Evolutionary conservation across 2,888 invertebrate species (phyloP).

Genomic region (Drosophila incognita): DNA sequence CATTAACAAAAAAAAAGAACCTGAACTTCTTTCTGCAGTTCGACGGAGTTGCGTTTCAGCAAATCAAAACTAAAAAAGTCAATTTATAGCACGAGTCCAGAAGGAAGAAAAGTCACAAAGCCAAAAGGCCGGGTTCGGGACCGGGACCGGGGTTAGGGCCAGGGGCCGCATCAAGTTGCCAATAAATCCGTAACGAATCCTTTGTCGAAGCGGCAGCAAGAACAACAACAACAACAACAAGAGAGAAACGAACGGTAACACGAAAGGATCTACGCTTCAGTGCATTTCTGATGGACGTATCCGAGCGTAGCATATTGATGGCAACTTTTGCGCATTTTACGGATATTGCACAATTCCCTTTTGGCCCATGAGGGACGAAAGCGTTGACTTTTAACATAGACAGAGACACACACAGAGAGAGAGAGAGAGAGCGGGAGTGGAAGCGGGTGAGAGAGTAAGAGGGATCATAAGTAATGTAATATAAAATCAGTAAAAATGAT

Average conservation of each 20-base stretch:
- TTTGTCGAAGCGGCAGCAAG: conserved; percentile 59
- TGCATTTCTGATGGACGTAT: conserved; percentile 81
- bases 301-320: conserved; percentile 81
- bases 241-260: conserved; percentile 38
- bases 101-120: conserved; percentile 21
- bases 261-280: conserved; percentile 78
- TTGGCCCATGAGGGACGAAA: conserved; percentile 35
- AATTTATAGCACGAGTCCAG: conserved; percentile 56
- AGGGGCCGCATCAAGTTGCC: conserved; percentile 64
- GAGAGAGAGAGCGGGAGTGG: conserved; percentile 1
- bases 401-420: not conserved
- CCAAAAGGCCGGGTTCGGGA: conserved; percentile 8
- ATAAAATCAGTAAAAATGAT: conserved; percentile 71
- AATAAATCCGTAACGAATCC: conserved; percentile 80
- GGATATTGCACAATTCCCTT: conserved; percentile 78
- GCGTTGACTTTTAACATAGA: conserved; percentile 56
- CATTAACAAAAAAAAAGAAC: not conserved
- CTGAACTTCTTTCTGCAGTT: not conserved
- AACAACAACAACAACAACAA: conserved; percentile 28
- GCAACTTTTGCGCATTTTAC: conserved; percentile 81
- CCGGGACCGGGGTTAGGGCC: conserved; percentile 23
- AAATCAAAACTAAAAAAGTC: conserved; percentile 61
- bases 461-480: conserved; percentile 36
- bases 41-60: conserved; percentile 7
- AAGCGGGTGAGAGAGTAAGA: not conserved